Conservation (phyloP, 2,888 invertebrate genomes). For the Phalera bucephala region DNA sequence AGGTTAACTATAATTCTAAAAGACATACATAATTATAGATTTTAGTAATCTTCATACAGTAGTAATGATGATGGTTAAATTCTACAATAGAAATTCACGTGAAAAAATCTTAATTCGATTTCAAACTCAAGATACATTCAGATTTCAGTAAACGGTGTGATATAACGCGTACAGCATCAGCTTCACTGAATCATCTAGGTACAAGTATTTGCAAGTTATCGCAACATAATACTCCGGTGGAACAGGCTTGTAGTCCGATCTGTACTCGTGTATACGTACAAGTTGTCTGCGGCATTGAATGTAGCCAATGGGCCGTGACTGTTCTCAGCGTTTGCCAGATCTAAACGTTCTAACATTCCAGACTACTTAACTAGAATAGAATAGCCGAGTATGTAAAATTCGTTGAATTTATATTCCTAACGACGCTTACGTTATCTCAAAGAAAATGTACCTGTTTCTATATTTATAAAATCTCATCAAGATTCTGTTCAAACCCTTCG, state of each 20-base stretch:
- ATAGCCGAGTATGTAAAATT: background rate
- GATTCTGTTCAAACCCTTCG: too few relatives aligned
- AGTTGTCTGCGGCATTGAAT: constrained; percentile 52
- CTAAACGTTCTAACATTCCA: constrained; percentile 23
- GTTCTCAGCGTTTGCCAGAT: constrained; percentile 28
- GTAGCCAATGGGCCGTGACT: constrained; percentile 57
- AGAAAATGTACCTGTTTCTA: background rate
- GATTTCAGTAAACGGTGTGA: background rate
- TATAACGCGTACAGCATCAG: background rate
- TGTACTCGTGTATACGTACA: constrained; percentile 9
- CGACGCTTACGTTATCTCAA: too few relatives aligned
- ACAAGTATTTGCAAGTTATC: constrained; percentile 13
- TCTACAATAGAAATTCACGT: too few relatives aligned
- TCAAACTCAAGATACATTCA: background rate
- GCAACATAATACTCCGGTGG: constrained; percentile 9
- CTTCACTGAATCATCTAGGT: background rate
- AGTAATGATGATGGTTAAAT: too few relatives aligned
- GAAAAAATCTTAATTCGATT: background rate
- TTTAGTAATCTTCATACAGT: too few relatives aligned
- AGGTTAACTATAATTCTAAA: too few relatives aligned
- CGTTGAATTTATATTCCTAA: too few relatives aligned
- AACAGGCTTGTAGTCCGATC: constrained; percentile 8
- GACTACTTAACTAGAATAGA: constrained; percentile 14
- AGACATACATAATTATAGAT: too few relatives aligned
- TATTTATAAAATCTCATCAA: background rate